Conservation (phyloP, 1,140 invertebrate species). For the Macrobrachium nipponense region DNA sequence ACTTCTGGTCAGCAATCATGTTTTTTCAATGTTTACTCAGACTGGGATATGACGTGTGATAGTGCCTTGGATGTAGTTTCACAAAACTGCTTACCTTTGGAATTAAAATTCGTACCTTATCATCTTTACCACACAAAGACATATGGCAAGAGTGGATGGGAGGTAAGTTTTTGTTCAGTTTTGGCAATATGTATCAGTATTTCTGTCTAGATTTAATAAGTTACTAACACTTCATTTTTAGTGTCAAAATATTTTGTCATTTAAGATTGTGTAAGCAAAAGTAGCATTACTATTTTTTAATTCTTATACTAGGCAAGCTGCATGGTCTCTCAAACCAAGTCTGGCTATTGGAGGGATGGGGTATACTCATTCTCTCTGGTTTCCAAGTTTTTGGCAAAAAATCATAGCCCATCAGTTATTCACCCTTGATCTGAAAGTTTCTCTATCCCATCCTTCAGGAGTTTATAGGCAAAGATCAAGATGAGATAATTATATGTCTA, state of each 20-base stretch:
- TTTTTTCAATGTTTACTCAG: slow-evolving; percentile 51
- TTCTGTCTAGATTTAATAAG: background rate
- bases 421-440: too few species aligned
- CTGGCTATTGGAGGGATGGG: background rate
- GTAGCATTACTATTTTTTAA: too few species aligned
- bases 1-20: slow-evolving; percentile 39
- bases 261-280: too few species aligned
- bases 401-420: too few species aligned
- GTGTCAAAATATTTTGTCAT: background rate
- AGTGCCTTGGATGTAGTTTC: slow-evolving; percentile 52
- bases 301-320: background rate
- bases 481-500: too few species aligned
- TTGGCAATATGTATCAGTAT: background rate
- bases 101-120: slow-evolving; percentile 50
- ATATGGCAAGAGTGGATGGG: slow-evolving; percentile 36
- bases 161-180: slow-evolving; percentile 9
- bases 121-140: slow-evolving; percentile 44
- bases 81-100: slow-evolving; percentile 41
- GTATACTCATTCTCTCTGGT: too few species aligned
- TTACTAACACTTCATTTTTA: background rate
- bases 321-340: background rate
- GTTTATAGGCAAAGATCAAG: too few species aligned
- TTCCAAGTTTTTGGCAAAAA: too few species aligned
- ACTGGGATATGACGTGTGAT: slow-evolving; percentile 49
- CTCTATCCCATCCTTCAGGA: too few species aligned